These are phyloP conservation scores for Coracopsis vasa DNA, from an alignment of 2,113 vertebrate genomes.

Conservation along the genomic window DNA sequence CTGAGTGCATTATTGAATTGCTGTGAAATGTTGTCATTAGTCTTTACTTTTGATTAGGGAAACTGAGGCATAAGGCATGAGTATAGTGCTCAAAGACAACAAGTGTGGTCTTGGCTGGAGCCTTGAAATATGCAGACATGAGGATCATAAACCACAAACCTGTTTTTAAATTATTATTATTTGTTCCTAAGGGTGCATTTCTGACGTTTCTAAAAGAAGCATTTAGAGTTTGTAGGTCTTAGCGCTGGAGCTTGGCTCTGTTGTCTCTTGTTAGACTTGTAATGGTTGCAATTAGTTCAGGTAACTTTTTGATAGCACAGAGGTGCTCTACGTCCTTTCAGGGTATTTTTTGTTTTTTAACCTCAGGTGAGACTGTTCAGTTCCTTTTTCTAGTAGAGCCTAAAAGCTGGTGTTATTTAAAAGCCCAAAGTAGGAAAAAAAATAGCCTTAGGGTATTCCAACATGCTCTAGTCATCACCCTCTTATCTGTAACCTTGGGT, in stretches of 20 bases:
- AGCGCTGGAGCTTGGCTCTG: not conserved
- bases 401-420: slow-evolving; percentile 53
- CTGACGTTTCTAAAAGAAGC: not conserved
- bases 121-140: not conserved
- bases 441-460: not conserved
- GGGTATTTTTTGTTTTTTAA: slow-evolving; percentile 16
- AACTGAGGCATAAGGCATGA: not conserved
- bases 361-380: not conserved
- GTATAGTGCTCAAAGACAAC: not conserved
- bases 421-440: slow-evolving; percentile 17
- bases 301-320: slow-evolving; percentile 11
- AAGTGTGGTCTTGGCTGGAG: not conserved
- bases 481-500: slow-evolving; percentile 27
- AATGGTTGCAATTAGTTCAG: slow-evolving; percentile 13
- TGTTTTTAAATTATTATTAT: not conserved
- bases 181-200: not conserved
- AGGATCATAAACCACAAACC: not conserved
- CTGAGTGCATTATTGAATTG: not conserved
- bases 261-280: not conserved
- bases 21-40: not conserved
- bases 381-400: slow-evolving; percentile 9
- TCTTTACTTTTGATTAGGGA: not conserved
- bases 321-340: not conserved
- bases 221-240: not conserved
- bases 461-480: slow-evolving; percentile 13